A percentile compares a stretch with the other conserved stretches of the same genome.
Evolutionary conservation across 2,888 invertebrate genomes (phyloP).

Genomic region (Leucoma salicis): DNA sequence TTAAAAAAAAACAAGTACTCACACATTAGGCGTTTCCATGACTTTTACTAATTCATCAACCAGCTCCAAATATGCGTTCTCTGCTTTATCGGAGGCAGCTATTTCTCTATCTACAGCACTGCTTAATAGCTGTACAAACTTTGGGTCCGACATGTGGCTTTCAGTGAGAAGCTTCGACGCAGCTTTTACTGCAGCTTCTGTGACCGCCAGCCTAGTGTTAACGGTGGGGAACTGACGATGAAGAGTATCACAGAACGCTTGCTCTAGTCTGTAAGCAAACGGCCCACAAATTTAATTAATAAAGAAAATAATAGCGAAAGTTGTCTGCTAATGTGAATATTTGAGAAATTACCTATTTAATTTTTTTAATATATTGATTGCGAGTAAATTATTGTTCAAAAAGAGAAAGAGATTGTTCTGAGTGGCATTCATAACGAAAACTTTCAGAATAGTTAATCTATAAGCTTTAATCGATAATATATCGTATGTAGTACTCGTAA

Average conservation of each 20-base stretch:
- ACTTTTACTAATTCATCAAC: conserved; percentile 80
- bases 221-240: conserved; percentile 84
- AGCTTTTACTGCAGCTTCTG: conserved; percentile 71
- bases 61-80: conserved; percentile 77
- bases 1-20: conserved; percentile 45
- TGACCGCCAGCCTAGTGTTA: conserved; percentile 81
- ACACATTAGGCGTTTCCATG: conserved; percentile 66
- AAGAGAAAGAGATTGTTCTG: too few species aligned
- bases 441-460: too few species aligned
- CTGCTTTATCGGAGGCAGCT: conserved; percentile 66
- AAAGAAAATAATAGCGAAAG: too few species aligned
- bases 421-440: too few species aligned
- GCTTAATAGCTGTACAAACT: conserved; percentile 40
- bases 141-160: conserved; percentile 50
- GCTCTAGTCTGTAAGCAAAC: conserved; percentile 72
- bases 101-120: conserved; percentile 58
- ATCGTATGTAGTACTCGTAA: too few species aligned
- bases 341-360: too few species aligned
- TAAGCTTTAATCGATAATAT: too few species aligned
- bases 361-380: too few species aligned
- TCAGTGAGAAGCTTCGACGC: conserved; percentile 72
- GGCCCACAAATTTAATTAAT: too few species aligned
- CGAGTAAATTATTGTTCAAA: too few species aligned
- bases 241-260: conserved; percentile 77
- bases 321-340: too few species aligned